These are phyloP conservation scores for Pristionchus japonicus DNA, from an alignment of 2,888 invertebrate species.

Conservation along the genomic window DNA sequence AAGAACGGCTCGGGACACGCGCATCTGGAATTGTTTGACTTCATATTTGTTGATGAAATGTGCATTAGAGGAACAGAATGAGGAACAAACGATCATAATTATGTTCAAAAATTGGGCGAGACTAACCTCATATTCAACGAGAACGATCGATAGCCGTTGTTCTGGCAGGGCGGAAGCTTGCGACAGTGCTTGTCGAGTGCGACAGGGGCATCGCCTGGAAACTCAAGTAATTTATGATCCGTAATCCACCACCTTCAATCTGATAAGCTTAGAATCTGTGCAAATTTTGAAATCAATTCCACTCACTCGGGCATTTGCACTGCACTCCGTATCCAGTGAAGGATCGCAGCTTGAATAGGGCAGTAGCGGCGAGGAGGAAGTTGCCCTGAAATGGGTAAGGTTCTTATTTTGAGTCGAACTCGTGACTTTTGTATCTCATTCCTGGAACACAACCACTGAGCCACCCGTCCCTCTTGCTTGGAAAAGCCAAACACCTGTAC, in stretches of 20 bases:
- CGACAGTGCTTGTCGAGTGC: constrained; percentile 68
- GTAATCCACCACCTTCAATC: too few species aligned
- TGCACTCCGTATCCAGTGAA: constrained; percentile 62
- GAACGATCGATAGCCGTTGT: constrained; percentile 66
- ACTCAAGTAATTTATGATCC: neutral
- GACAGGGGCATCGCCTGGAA: constrained; percentile 8
- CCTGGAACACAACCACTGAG: too few species aligned
- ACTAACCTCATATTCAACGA: constrained; percentile 44
- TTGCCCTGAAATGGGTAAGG: constrained; percentile 56
- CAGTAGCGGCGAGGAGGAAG: constrained; percentile 63
- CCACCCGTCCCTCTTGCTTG: too few species aligned
- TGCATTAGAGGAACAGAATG: too few species aligned
- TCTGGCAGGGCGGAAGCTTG: constrained; percentile 67
- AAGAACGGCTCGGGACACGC: constrained; percentile 71
- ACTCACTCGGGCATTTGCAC: constrained; percentile 65
- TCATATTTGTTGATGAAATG: neutral
- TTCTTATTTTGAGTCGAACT: too few species aligned
- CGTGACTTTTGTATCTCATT: too few species aligned
- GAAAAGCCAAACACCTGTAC: too few species aligned
- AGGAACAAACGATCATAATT: too few species aligned
- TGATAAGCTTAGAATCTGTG: too few species aligned
- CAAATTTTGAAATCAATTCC: too few species aligned
- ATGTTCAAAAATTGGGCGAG: neutral
- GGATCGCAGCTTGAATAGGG: constrained; percentile 59
- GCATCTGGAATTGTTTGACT: constrained; percentile 50